Base-by-base conservation (phyloP, 2,113 vertebrate genomes). In the Malurus melanocephalus region DNA sequence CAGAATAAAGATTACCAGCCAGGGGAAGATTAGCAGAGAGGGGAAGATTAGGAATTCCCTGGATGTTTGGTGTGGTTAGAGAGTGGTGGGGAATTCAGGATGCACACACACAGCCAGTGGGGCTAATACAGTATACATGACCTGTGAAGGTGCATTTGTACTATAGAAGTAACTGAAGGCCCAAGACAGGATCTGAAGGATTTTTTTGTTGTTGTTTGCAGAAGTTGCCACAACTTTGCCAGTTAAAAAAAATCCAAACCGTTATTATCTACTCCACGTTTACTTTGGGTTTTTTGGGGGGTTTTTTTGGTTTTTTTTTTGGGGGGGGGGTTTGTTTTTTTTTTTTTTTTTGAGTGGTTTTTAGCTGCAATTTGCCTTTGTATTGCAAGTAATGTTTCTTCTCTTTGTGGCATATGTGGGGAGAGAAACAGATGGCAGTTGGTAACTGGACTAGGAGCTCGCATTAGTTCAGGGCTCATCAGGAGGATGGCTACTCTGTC, bases 51-150 rank as follows among this genome's bases (percentile, higher is more conserved):
- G 16, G 21, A 43, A 17, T 69, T 49, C 43, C 19, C 28, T 64
- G 66, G 27, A 85, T 46, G 27, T 40, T 65, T 22, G 51, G 30
- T 11, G 35, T 32, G 30, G 21, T 45, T 18, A n/a, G 68, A 59
- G 28, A 22, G 33, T 60, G 4, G 7, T 40, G 73, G 49, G 28
- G 55, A 83, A 24, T 61, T 69, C 48, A 45, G 55, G 38, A 65
- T 43, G 33, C 30, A 43, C 19, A 17, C 9, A 8, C 8, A 9
- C n/a, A 65, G 35, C 20, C 26, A 16, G 17, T 8, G 28, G 2
- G 27, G 8, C 64, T 72, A 38, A 51, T 48, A 16, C 1, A 16
- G 7, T 4, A 11, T 23, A 8, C 7, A 7, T 0, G 3, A 28
- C 45, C 40, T n/a, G 9, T 35, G 19, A 42, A 69, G 16, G 43